Evolutionary conservation across 2,113 vertebrate species (phyloP), one percentile per base, ranked within the genome.

Genomic region (Cromileptes altivelis): DNA sequence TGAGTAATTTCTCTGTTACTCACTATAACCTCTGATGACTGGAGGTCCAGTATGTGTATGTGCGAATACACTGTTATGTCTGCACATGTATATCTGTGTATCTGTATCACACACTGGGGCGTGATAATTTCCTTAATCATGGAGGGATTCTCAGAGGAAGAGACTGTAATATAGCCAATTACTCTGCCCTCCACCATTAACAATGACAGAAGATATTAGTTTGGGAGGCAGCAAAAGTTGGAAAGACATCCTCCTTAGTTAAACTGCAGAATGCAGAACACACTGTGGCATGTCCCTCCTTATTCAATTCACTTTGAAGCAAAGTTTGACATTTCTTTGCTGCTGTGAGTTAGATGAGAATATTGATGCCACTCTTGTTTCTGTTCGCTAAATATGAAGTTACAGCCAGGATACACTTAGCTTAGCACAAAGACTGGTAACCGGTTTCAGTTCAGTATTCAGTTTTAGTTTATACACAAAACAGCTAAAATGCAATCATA

Each of bases 51-150:
- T 55, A 33, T 15, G 3, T 25, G 8, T 55, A 15, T 58, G 53
- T 61, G 19, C 40, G n/a, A 30, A 21, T 23, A 23, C 21, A 21
- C 7, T 6, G 33, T n/a, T 77, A 17, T 19, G 7, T 4, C 25
- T 65, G 68, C 42, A 49, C n/a, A 37, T 79, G 42, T 27, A 27
- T 61, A 23, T 71, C 23, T 60, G 63, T 73, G 63, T 58, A 33
- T 75, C 37, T 75, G 19, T 73, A 85, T 80, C 80, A 70, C 68
- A 60, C 74, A 21, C 74, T 45, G 27, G 71, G 78, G 75, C 64
- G 45, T 55, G 62, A 78, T 89, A 4, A 90, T 85, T 88, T 85
- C 68, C 74, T 73, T 91, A 88, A 90, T 91, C 77, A 81, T 76
- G 68, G 56, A 76, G 45, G 50, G 56, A 85, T 80, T 90, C 86